Base-by-base conservation (phyloP, 2,888 invertebrate genomes). In the Megalurothrips usitatus region DNA sequence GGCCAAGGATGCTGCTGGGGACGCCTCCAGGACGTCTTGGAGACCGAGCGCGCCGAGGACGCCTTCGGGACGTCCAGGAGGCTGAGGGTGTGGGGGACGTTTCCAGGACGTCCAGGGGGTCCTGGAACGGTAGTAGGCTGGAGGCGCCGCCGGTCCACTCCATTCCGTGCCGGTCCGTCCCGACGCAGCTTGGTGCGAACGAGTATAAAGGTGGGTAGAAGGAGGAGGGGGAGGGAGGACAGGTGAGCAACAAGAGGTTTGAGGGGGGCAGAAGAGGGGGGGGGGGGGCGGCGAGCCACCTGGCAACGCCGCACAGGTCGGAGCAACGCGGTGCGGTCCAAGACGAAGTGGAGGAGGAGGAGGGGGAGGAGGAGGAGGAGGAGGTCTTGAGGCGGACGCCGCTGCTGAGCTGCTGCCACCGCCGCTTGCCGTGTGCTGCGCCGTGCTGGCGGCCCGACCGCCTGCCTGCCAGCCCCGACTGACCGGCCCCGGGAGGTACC, bases 201-300 rank as follows among this genome's bases (percentile, higher is more conserved):
- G 34, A 43, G 58, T 58, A 58, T 58, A 58, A 58, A 58, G 58
- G 58, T 58, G n/a, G 58, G 58, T 19, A 58, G 52, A 17, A 52
- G 58, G 58, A 58, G 58, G 17, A 17, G 58, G 58, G n/a, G 58
- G 58, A 58, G 58, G 58, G 26, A 26, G 68, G 26, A 75, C 68
- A 75, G 68, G 68, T 75, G 68, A 75, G 68, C 68, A 58, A 43
- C 68, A 19, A 58, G 58, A 58, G 58, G 58, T 58, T 58, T 58
- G 58, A 19, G 58, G 58, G n/a, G 58, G 58, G 58, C n/a, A n/a
- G n/a, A n/a, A n/a, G n/a, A 17, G 58, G 6, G n/a, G 17, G 14
- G 14, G 58, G 58, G 68, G 68, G 63, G 68, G 68, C 11, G 23
- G 26, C 9, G 68, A n/a, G 10, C 68, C 68, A 75, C 26, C 68